Conservation (phyloP, 1,140 invertebrate genomes). For the Drosophila santomea region DNA sequence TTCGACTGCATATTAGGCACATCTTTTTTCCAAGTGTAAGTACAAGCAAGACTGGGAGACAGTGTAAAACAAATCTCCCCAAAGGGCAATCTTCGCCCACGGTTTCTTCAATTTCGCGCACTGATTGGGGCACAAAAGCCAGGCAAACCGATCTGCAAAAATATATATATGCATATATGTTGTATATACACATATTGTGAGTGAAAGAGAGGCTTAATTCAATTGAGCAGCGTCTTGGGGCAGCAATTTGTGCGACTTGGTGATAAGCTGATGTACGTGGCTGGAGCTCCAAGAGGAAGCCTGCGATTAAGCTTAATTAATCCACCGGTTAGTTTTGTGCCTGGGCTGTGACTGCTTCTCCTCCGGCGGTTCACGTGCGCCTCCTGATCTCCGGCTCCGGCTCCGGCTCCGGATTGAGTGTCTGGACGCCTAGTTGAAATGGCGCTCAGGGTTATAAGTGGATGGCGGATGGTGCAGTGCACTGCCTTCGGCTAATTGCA, state of each 20-base stretch:
- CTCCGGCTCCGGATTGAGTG: conserved; percentile 19
- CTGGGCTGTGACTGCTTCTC: conserved; percentile 2
- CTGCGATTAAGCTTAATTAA: conserved; percentile 81
- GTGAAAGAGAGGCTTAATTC: conserved; percentile 54
- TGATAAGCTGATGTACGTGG: conserved; percentile 10
- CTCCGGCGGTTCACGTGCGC: conserved; percentile 38
- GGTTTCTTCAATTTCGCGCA: conserved; percentile 45
- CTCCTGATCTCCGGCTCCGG: conserved; percentile 1
- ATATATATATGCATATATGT: conserved; percentile 1
- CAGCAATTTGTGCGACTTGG: conserved; percentile 48
- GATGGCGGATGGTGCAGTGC: conserved; percentile 7
- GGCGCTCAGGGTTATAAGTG: conserved; percentile 59
- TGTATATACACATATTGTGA: conserved; percentile 9
- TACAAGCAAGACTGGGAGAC: conserved; percentile 40
- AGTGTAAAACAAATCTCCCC: conserved; percentile 1
- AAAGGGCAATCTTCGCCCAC: conserved; percentile 35
- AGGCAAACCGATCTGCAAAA: conserved; percentile 59
- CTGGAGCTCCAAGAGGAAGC: conserved; percentile 65
- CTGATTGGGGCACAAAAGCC: conserved; percentile 68
- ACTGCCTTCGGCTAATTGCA: conserved; percentile 29
- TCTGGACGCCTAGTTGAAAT: conserved; percentile 46
- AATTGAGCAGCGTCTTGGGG: conserved; percentile 60
- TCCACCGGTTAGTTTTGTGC: conserved; percentile 57
- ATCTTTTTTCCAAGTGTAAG: conserved; percentile 19
- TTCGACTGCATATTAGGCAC: too few relatives aligned